Percentiles rank a stretch among this genome's conserved stretches.
Evolutionary conservation across 2,888 invertebrate genomes (phyloP).

Genomic region (Monochamus alternatus): DNA sequence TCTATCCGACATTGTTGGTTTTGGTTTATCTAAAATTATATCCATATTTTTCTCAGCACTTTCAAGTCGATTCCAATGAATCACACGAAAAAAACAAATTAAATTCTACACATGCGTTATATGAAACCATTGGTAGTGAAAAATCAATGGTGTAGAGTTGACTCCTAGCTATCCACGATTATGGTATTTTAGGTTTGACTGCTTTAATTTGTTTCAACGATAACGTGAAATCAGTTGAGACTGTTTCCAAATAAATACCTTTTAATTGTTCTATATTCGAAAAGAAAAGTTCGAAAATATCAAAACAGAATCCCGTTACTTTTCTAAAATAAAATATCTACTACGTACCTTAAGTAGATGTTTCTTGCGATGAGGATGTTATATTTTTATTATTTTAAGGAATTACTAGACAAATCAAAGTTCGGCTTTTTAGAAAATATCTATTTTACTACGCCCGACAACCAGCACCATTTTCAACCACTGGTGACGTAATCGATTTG

Average conservation of each 20-base stretch:
- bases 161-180: too few relatives aligned
- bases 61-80: conserved; percentile 37
- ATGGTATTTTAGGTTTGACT: too few relatives aligned
- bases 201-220: too few relatives aligned
- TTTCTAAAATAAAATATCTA: neutral
- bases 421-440: conserved; percentile 42
- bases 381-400: conserved; percentile 27
- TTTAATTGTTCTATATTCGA: neutral
- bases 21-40: conserved; percentile 58
- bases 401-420: conserved; percentile 29
- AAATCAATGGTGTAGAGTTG: conserved; percentile 55
- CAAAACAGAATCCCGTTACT: conserved; percentile 41
- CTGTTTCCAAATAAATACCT: too few relatives aligned
- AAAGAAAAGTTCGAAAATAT: conserved; percentile 19
- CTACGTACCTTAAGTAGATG: conserved; percentile 11
- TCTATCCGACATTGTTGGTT: conserved; percentile 83
- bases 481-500: conserved; percentile 64
- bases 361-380: neutral
- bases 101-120: conserved; percentile 57
- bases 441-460: conserved; percentile 67
- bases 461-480: conserved; percentile 63
- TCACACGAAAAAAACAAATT: conserved; percentile 49
- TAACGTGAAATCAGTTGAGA: too few relatives aligned
- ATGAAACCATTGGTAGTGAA: conserved; percentile 27
- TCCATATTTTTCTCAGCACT: conserved; percentile 52